A percentile compares a stretch with the other conserved stretches of the same genome.
phyloP scores from a whole-genome alignment of 2,888 invertebrate genomes.

The Ormyrus nitidulus region DNA sequence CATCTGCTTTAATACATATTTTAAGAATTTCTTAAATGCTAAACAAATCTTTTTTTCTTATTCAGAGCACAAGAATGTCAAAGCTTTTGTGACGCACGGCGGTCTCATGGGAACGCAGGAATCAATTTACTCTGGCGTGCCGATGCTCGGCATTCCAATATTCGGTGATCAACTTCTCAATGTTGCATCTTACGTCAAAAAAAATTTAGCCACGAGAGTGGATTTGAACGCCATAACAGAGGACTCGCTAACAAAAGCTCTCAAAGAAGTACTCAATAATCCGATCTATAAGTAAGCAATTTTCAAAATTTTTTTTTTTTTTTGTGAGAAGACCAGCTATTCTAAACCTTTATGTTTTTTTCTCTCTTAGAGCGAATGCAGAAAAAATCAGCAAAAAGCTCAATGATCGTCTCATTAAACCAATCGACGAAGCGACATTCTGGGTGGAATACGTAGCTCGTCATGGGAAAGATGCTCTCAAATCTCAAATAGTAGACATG shows the following conservation, averaged over 20 bases:
- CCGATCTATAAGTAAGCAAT: slow-evolving; percentile 41
- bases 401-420: slow-evolving; percentile 78
- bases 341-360: neutral
- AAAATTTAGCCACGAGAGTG: slow-evolving; percentile 59
- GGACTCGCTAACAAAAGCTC: slow-evolving; percentile 68
- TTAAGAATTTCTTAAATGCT: no score
- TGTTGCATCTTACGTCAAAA: slow-evolving; percentile 60
- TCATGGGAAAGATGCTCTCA: slow-evolving; percentile 71
- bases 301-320: neutral
- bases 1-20: no score
- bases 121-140: slow-evolving; percentile 62
- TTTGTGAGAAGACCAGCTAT: neutral
- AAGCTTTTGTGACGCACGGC: slow-evolving; percentile 65
- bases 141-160: slow-evolving; percentile 65
- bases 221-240: slow-evolving; percentile 65
- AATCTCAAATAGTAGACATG: slow-evolving; percentile 73
- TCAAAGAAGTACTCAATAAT: slow-evolving; percentile 71
- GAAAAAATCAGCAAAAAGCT: slow-evolving; percentile 39
- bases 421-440: slow-evolving; percentile 80
- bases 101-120: slow-evolving; percentile 64
- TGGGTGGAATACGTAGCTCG: slow-evolving; percentile 82
- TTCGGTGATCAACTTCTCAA: slow-evolving; percentile 66
- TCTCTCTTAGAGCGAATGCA: slow-evolving; percentile 17
- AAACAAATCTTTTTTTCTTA: no score
- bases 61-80: slow-evolving; percentile 66